Percentiles rank a stretch among this genome's conserved stretches.
These are phyloP conservation scores for Scaptomyza cyrtandrae DNA, from an alignment of 2,888 invertebrate genomes.

Conservation along the genomic window DNA sequence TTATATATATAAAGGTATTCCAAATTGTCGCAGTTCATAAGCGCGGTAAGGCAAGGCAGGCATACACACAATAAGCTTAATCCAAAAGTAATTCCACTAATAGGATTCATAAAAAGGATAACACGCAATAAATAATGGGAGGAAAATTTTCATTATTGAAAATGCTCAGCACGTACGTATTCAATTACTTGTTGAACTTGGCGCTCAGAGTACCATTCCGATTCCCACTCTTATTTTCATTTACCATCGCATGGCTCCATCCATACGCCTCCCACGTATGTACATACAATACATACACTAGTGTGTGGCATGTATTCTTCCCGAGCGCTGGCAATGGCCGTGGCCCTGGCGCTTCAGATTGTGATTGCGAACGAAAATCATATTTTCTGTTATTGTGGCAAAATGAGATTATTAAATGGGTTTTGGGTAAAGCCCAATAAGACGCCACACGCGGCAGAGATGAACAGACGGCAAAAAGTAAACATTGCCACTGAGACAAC, in stretches of 20 bases:
- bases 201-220: conserved; percentile 43
- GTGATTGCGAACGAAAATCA: conserved; percentile 72
- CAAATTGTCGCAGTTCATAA: conserved; percentile 39
- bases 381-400: conserved; percentile 81
- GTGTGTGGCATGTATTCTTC: not conserved
- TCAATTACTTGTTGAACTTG: conserved; percentile 83
- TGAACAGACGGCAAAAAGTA: conserved; percentile 67
- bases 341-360: conserved; percentile 48
- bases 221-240: conserved; percentile 18
- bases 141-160: conserved; percentile 67
- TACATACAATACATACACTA: not conserved
- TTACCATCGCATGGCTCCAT: conserved; percentile 20
- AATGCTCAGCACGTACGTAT: conserved; percentile 81
- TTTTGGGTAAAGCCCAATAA: conserved; percentile 79
- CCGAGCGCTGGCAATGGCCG: not conserved
- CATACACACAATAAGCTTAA: conserved; percentile 41
- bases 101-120: conserved; percentile 80
- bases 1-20: not conserved
- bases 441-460: conserved; percentile 52
- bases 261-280: conserved; percentile 12
- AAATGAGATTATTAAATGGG: conserved; percentile 81
- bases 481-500: conserved; percentile 75
- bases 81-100: conserved; percentile 76
- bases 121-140: conserved; percentile 79
- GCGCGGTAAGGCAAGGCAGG: not conserved